Evolutionary conservation across 2,888 invertebrate genomes (phyloP), one percentile per base, ranked within the genome.

Genomic region (Rotaria socialis): DNA sequence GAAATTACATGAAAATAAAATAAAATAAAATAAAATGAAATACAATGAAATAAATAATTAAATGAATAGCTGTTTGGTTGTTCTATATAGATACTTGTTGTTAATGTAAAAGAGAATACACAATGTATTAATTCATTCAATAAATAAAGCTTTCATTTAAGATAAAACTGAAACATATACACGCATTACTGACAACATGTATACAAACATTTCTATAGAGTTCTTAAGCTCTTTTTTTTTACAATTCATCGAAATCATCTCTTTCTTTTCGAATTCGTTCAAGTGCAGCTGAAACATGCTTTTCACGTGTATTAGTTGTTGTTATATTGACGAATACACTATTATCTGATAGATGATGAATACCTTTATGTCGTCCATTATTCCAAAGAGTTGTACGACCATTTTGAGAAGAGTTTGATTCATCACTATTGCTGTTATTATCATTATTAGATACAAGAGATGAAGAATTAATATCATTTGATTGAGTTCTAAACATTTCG

Each of bases 251-350:
- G 19, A 80, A 47, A 80, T 80, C 80, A 47, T 80, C 80, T 43
- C 47, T 24, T 80, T 80, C 80, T n/a, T n/a, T 47, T 80, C 47
- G 80, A 47, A 80, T 80, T 47, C 80, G 22, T 80, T 80, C 47
- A 11, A 80, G 47, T 47, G 80, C 80, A 47, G 80, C 80, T 14
- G 47, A 47, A 47, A 47, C n/a, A 47, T 80, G 47, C 47, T 80
- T 80, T 47, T 80, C 80, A 24, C 80, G 80, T 47, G 41, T 8
- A n/a, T 80, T 80, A 6, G 22, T 8, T 24, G 7, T 6, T 24
- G 47, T 24, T 24, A 47, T 47, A 43, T 80, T 43, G 14, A 67
- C 67, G 27, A 67, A 27, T 67, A 67, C 67, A 67, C 35, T 35
- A n/a, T 47, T 47, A 24, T 43, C 43, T 47, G 80, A 11, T 11